Base-by-base conservation (phyloP, 2,113 vertebrate genomes). In the Hippocampus abdominalis region DNA sequence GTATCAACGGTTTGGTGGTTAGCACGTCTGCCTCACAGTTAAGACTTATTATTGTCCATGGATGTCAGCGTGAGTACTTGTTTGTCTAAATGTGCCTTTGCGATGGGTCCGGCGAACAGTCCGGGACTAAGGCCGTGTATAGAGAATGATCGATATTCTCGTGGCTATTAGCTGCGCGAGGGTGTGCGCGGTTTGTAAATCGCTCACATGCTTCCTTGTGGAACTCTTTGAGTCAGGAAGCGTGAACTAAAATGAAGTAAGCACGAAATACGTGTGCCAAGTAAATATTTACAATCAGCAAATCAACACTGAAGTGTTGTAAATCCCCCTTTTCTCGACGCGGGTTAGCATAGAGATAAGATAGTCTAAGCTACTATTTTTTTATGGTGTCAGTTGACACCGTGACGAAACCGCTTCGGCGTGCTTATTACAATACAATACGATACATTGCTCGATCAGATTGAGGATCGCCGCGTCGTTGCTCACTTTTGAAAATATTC, bases 151-250 rank as follows among this genome's bases (percentile, higher is more conserved):
- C 25, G 46, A 16, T 49, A 49, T 49, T 20, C 13, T 4, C 27
- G 11, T 57, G 54, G 13, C 9, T 57, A 57, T 3, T 57, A 27
- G 3, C 8, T 21, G n/a, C 10, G 53, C 12, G 53, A 23, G 1
- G 1, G 18, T 23, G 23, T 6, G 32, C 32, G 32, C 32, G 32
- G 3, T 44, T 44, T 23, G 53, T 11, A 1, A 23, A 23, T 29
- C 70, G 72, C 63, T 39, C 16, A 8, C 3, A 63, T 15, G 73
- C 64, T 72, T 59, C 36, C 54, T 54, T 4, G n/a, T 66, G 49
- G 71, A 18, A 1, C 7, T 69, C 66, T 68, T 68, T 49, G 76
- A 74, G 39, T 72, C 68, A 57, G 56, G 49, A 49, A 77, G 56
- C 44, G 3, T 48, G 15, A 44, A 44, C 3, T 44, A 1, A 44